Base-by-base conservation (phyloP, 2,113 vertebrate species). In the Philantomba maxwellii region DNA sequence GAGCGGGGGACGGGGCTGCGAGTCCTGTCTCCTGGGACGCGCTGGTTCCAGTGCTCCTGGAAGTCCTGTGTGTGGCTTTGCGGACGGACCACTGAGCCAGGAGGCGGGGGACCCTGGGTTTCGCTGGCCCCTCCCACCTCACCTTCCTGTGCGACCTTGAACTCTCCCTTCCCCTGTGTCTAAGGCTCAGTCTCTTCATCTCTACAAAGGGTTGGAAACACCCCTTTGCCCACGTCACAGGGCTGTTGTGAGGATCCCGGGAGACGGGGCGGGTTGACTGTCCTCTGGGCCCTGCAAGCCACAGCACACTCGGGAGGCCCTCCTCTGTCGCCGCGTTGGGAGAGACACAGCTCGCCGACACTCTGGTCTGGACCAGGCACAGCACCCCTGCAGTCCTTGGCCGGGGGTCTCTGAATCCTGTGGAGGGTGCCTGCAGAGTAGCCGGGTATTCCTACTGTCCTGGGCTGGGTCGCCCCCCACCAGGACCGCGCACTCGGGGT, bases 181-280 rank as follows among this genome's bases (percentile, higher is more conserved):
- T 86, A n/a, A 96, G 39, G 51, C 51, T 96, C 64, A 43, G 70
- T 89, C 91, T 90, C 89, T 91, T 91, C n/a, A 15, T 80, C 85
- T 94, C 26, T 55, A 55, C 86, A 81, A 26, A 73, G 91, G 70
- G 53, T 87, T 82, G 64, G 91, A 85, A 93, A 53, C 33, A 49
- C 4, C 51, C 33, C 25, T 33, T 47, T 82, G 77, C 77, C 81
- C 77, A 45, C 49, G 26, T 97, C 87, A 39, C 25, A 57, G 66
- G 75, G 75, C 77, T 81, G 55, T 83, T 53, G 78, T 85, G 93
- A 88, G 60, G 66, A 51, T 75, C 60, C 51, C 3, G 5, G 87
- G 77, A 93, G 16, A 77, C 26, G 30, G 39, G 45, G 89, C 86
- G 78, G 70, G 62, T 78, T 78, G 81, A 75, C 57, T 75, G 47